A percentile compares a stretch with the other conserved stretches of the same genome.
Conservation (phyloP, 2,888 invertebrate genomes). For the Erebia ligea region DNA sequence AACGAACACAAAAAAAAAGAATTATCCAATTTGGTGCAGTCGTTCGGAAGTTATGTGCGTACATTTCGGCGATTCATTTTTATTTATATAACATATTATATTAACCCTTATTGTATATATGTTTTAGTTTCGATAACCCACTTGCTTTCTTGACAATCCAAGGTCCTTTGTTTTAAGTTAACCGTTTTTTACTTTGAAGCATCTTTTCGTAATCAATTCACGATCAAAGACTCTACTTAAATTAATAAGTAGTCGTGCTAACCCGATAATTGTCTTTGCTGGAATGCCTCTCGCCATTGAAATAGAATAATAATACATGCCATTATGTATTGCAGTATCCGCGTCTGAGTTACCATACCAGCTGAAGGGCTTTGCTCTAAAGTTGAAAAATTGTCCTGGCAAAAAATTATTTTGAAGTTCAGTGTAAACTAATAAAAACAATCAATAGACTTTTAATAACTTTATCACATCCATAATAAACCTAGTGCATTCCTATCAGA, state of each 20-base stretch:
- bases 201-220: slow-evolving; percentile 1
- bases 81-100: not conserved
- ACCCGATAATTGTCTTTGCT: not conserved
- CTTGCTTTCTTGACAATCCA: slow-evolving; percentile 11
- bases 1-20: too few relatives aligned
- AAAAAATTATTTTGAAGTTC: too few relatives aligned
- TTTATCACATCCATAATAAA: too few relatives aligned
- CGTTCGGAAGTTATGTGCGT: too few relatives aligned
- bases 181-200: slow-evolving; percentile 2
- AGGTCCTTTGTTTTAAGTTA: slow-evolving; percentile 11
- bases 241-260: slow-evolving; percentile 7
- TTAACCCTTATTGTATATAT: not conserved
- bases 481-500: too few relatives aligned
- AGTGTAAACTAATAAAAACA: too few relatives aligned
- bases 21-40: too few relatives aligned
- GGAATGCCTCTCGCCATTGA: not conserved
- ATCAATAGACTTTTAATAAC: too few relatives aligned
- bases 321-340: not conserved
- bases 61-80: too few relatives aligned
- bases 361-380: not conserved
- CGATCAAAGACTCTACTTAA: not conserved
- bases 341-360: not conserved
- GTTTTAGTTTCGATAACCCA: not conserved
- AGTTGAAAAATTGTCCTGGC: not conserved
- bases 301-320: not conserved